Evolutionary conservation across 2,888 invertebrate species (phyloP).

Genomic region (Tortricodes alternella): DNA sequence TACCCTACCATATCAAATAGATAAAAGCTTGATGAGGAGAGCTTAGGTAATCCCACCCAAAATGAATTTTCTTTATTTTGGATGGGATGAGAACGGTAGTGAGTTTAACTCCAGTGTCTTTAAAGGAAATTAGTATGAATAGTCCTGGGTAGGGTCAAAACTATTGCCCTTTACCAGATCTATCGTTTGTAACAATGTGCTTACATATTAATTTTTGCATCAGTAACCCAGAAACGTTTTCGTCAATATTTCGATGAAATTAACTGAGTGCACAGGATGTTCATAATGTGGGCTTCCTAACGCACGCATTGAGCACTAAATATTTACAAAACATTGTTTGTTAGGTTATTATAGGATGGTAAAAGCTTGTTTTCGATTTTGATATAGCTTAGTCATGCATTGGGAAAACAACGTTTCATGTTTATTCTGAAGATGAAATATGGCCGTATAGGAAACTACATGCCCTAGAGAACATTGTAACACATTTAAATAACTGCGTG

Average conservation of each 20-base stretch:
- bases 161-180: not conserved
- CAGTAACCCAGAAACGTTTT: slow-evolving; percentile 1
- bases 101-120: too few relatives aligned
- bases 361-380: slow-evolving; percentile 14
- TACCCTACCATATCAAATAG: too few relatives aligned
- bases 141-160: too few relatives aligned
- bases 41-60: too few relatives aligned
- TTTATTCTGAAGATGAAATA: not conserved
- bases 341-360: slow-evolving; percentile 1
- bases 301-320: not conserved
- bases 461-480: too few relatives aligned
- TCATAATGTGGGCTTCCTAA: slow-evolving; percentile 20
- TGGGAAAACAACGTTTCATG: not conserved
- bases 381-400: slow-evolving; percentile 1
- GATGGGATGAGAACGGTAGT: too few relatives aligned
- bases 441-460: not conserved
- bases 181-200: not conserved
- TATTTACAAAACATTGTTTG: slow-evolving; percentile 26
- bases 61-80: too few relatives aligned
- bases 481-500: too few relatives aligned
- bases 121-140: too few relatives aligned
- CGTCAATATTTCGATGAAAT: slow-evolving; percentile 5
- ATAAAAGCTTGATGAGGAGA: too few relatives aligned
- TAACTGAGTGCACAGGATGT: slow-evolving; percentile 16
- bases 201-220: slow-evolving; percentile 5